phyloP scores from a whole-genome alignment of 2,113 vertebrate genomes.

The Dolichotis patagonum region DNA sequence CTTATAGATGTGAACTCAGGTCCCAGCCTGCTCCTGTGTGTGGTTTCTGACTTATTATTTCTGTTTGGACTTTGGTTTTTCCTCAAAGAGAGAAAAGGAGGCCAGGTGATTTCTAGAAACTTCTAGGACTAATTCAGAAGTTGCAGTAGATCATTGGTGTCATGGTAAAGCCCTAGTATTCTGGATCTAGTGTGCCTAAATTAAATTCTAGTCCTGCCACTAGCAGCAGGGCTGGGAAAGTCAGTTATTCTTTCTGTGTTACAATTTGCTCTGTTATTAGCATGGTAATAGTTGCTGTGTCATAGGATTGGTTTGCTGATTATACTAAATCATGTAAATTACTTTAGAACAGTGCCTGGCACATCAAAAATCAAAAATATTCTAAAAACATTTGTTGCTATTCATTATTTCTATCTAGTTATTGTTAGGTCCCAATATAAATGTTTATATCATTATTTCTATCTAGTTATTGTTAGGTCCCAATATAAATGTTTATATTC shows the following conservation, averaged over 20 bases:
- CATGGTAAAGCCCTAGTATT: neutral
- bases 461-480: neutral
- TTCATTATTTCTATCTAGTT: neutral
- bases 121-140: neutral
- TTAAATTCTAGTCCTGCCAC: neutral
- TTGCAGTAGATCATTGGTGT: neutral
- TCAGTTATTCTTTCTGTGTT: neutral
- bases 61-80: neutral
- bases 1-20: neutral
- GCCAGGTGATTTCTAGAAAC: neutral
- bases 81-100: neutral
- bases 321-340: neutral
- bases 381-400: neutral
- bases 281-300: neutral
- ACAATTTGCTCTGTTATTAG: neutral
- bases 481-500: neutral
- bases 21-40: neutral
- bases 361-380: neutral
- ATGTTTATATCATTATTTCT: conserved; percentile 18
- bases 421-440: neutral
- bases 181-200: neutral
- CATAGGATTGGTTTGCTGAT: neutral
- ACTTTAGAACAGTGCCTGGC: conserved; percentile 9
- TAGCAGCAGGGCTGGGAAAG: neutral
- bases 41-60: neutral